A percentile compares a stretch with the other conserved stretches of the same genome.
phyloP scores from a whole-genome alignment of 2,888 invertebrate genomes.

The Athrips mouffetella region DNA sequence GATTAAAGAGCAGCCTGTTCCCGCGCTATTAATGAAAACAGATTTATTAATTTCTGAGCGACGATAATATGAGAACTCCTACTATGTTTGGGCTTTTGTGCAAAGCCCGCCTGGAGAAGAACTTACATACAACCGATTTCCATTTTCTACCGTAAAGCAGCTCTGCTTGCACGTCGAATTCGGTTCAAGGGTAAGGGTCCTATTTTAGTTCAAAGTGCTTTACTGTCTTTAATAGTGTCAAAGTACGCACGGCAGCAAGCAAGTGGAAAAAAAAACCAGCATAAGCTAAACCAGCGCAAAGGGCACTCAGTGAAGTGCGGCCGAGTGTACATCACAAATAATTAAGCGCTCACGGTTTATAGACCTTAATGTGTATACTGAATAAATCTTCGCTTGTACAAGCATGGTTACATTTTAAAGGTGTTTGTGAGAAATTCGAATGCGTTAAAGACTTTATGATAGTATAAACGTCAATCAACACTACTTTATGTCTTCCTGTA shows the following conservation, averaged over 20 bases:
- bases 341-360: background rate
- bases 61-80: constrained; percentile 12
- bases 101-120: background rate
- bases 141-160: too few species aligned
- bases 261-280: too few species aligned
- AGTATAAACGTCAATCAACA: constrained; percentile 5
- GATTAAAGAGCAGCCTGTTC: constrained; percentile 54
- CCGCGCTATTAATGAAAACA: constrained; percentile 41
- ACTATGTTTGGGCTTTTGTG: constrained; percentile 10
- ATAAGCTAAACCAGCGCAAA: too few species aligned
- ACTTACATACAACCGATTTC: background rate
- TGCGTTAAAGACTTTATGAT: constrained; percentile 6
- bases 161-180: too few species aligned
- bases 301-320: too few species aligned
- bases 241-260: too few species aligned
- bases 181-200: too few species aligned
- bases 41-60: constrained; percentile 51
- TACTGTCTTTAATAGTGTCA: too few species aligned
- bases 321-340: too few species aligned
- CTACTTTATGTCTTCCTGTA: constrained; percentile 28
- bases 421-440: background rate
- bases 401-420: background rate
- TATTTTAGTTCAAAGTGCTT: too few species aligned
- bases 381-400: background rate
- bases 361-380: background rate